These are phyloP conservation scores for Diaphora mendica DNA, from an alignment of 2,888 invertebrate genomes.

Conservation along the genomic window DNA sequence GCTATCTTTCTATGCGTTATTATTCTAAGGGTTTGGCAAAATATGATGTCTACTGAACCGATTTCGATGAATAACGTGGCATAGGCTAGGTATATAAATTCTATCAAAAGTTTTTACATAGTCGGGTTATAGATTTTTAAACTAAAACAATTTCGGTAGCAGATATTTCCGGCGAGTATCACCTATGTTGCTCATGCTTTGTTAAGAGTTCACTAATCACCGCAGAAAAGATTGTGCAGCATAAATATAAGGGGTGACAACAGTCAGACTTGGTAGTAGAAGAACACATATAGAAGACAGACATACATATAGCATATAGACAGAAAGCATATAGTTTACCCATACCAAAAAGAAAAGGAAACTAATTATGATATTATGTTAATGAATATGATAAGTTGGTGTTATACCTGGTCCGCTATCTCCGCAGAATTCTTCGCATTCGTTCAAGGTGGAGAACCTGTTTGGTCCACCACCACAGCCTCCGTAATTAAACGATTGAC, in stretches of 20 bases:
- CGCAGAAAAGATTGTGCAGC: not conserved
- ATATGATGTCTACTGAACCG: no score
- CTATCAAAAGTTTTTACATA: no score
- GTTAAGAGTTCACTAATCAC: not conserved
- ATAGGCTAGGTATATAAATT: no score
- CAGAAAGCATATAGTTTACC: constrained; percentile 16
- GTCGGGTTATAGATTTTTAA: no score
- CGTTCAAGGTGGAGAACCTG: constrained; percentile 90
- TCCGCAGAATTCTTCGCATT: constrained; percentile 91
- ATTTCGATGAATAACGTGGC: no score
- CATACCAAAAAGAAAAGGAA: not conserved
- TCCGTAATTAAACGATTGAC: constrained; percentile 91
- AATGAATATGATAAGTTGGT: not conserved
- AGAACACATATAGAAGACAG: no score
- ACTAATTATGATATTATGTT: not conserved
- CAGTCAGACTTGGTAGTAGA: not conserved
- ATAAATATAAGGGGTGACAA: not conserved
- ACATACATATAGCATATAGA: no score
- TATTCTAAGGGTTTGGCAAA: no score
- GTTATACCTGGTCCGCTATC: constrained; percentile 64
- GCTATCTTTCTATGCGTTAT: no score
- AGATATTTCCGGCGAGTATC: not conserved
- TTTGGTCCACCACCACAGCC: constrained; percentile 95
- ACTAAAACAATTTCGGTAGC: no score
- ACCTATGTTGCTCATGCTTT: constrained; percentile 16